phyloP scores from a whole-genome alignment of 1,140 invertebrate genomes.

The Drosophila nebulosa region DNA sequence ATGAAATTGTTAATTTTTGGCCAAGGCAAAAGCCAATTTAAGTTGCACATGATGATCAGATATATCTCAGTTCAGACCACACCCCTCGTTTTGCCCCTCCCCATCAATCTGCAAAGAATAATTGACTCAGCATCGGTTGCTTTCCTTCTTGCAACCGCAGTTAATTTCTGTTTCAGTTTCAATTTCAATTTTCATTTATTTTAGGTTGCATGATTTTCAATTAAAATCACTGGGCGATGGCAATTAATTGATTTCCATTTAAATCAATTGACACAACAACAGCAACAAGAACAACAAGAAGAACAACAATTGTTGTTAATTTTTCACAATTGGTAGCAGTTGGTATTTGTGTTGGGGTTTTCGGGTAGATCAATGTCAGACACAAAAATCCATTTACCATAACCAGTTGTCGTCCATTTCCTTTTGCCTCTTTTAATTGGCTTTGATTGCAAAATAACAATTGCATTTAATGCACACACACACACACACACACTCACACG shows the following conservation, averaged over 20 bases:
- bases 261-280: slow-evolving; percentile 43
- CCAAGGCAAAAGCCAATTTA: slow-evolving; percentile 62
- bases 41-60: slow-evolving; percentile 13
- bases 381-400: slow-evolving; percentile 57
- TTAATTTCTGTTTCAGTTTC: slow-evolving; percentile 67
- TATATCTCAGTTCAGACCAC: too few relatives aligned
- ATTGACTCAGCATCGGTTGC: slow-evolving; percentile 45
- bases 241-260: slow-evolving; percentile 71
- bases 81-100: slow-evolving; percentile 43
- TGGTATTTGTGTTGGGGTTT: background rate
- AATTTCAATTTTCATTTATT: slow-evolving; percentile 30
- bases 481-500: background rate
- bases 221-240: slow-evolving; percentile 46
- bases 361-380: slow-evolving; percentile 41
- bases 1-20: slow-evolving; percentile 75
- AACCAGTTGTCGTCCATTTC: slow-evolving; percentile 34
- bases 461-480: slow-evolving; percentile 56
- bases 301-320: slow-evolving; percentile 43
- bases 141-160: slow-evolving; percentile 24
- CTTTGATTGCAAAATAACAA: slow-evolving; percentile 74
- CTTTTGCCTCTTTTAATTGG: slow-evolving; percentile 57
- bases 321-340: slow-evolving; percentile 1
- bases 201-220: slow-evolving; percentile 40
- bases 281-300: background rate
- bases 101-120: slow-evolving; percentile 23